Evolutionary conservation across 2,888 invertebrate species (phyloP).

Genomic region (Cotesia congregata): DNA sequence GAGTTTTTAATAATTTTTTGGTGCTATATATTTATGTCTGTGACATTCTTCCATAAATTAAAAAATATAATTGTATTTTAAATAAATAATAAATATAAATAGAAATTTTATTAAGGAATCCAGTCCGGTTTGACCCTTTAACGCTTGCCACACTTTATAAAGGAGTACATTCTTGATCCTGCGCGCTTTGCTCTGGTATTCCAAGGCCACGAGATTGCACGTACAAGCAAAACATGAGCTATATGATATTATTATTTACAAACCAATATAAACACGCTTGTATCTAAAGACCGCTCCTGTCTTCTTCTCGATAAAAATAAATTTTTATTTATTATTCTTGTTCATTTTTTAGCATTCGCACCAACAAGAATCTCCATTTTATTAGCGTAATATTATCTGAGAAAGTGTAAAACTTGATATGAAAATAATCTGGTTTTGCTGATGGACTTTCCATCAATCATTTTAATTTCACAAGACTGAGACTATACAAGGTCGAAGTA

Average conservation of each 20-base stretch:
- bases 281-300: background rate
- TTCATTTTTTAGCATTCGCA: too few species aligned
- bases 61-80: background rate
- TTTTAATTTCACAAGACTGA: background rate
- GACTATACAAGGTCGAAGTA: constrained; percentile 33
- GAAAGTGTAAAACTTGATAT: too few species aligned
- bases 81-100: background rate
- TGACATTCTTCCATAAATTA: too few species aligned
- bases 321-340: too few species aligned
- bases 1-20: too few species aligned
- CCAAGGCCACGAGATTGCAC: constrained; percentile 45
- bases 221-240: too few species aligned
- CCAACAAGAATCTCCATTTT: too few species aligned
- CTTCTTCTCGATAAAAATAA: too few species aligned
- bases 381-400: too few species aligned
- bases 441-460: too few species aligned
- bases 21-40: too few species aligned
- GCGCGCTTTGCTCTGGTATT: constrained; percentile 50
- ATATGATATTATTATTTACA: background rate
- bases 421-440: too few species aligned
- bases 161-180: constrained; percentile 46
- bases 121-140: constrained; percentile 48
- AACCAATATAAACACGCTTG: background rate
- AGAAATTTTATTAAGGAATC: constrained; percentile 11
- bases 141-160: constrained; percentile 29